Evolutionary conservation across 2,888 invertebrate species (phyloP).

Genomic region (Chloroclystis v-ata): DNA sequence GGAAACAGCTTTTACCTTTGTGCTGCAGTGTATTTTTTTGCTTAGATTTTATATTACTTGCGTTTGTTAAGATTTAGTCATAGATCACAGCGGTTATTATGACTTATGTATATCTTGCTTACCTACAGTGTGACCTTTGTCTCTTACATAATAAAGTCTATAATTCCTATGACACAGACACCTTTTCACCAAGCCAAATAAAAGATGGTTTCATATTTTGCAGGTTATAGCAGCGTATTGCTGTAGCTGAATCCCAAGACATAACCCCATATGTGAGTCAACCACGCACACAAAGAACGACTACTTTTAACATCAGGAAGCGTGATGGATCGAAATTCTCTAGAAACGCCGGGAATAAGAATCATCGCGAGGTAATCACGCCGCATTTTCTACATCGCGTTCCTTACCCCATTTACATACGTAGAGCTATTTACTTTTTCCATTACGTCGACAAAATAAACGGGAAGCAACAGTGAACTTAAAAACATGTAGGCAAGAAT

Average conservation of each 20-base stretch:
- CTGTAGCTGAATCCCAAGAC: background rate
- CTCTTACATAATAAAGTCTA: no score
- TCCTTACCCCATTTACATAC: slow-evolving; percentile 8
- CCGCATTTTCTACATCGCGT: slow-evolving; percentile 15
- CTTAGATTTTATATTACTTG: no score
- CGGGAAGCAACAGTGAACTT: background rate
- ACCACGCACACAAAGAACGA: background rate
- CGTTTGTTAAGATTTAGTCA: no score
- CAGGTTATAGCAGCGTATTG: background rate
- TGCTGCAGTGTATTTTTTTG: no score
- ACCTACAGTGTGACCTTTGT: no score
- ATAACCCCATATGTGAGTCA: background rate
- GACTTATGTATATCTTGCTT: no score
- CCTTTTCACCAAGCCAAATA: no score
- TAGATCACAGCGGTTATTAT: no score
- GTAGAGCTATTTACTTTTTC: slow-evolving; percentile 1
- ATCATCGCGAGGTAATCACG: slow-evolving; percentile 20
- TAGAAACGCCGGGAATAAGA: slow-evolving; percentile 17
- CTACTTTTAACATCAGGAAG: slow-evolving; percentile 16
- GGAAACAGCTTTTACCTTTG: background rate
- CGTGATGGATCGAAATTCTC: slow-evolving; percentile 27
- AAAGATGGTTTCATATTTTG: no score
- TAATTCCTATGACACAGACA: no score
- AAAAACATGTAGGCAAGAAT: background rate
- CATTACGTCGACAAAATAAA: slow-evolving; percentile 1